Percentiles rank a stretch among this genome's conserved stretches.
These are phyloP conservation scores for Dromaius novaehollandiae DNA, from an alignment of 2,113 vertebrate species.

Conservation along the genomic window DNA sequence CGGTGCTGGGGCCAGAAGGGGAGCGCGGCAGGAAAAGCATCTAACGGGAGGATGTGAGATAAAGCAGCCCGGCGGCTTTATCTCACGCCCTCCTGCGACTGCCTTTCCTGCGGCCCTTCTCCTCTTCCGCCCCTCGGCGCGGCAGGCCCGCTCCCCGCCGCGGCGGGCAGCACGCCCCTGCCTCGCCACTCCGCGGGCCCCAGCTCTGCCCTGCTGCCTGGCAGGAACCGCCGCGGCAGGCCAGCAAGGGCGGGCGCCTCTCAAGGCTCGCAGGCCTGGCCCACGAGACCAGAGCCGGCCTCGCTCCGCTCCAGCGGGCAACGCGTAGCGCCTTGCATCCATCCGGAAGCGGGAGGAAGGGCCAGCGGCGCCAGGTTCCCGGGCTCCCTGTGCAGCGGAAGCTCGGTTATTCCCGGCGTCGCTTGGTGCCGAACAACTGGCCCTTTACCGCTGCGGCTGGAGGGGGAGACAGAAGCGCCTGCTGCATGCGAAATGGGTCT, in stretches of 20 bases:
- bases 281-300: too few relatives aligned
- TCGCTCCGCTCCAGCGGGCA: too few relatives aligned
- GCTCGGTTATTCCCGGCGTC: neutral
- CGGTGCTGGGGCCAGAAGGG: neutral
- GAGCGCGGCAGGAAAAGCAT: slow-evolving; percentile 45
- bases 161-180: neutral
- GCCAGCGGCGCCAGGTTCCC: too few relatives aligned
- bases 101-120: slow-evolving; percentile 54
- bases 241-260: too few relatives aligned
- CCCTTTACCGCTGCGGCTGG: neutral
- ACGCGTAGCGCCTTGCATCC: too few relatives aligned
- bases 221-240: neutral
- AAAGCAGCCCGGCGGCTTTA: slow-evolving; percentile 21
- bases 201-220: too few relatives aligned
- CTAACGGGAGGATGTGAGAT: slow-evolving; percentile 67
- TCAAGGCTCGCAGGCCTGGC: too few relatives aligned
- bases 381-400: neutral
- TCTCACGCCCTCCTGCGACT: slow-evolving; percentile 14
- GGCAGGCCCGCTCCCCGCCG: neutral
- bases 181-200: neutral
- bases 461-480: neutral
- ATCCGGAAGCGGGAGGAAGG: too few relatives aligned
- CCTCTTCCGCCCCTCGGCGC: neutral
- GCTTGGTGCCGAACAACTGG: neutral
- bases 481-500: neutral